These are phyloP conservation scores for Serrognathus titanus DNA, from an alignment of 2,888 invertebrate species.

Conservation along the genomic window DNA sequence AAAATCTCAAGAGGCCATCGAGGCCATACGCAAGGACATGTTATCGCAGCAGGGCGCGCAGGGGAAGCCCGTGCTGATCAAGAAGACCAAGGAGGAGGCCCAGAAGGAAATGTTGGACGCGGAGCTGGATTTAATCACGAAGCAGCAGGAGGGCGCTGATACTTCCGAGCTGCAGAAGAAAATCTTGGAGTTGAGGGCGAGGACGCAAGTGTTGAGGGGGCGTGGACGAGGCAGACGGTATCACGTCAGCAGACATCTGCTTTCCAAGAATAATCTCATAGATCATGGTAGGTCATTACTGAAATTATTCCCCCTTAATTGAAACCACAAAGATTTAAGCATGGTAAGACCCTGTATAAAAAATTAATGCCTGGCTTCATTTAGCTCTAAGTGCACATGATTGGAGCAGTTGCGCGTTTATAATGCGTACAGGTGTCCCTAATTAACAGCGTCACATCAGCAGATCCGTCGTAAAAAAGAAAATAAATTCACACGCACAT, in stretches of 20 bases:
- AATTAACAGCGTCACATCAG: no score
- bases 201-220: slow-evolving; percentile 37
- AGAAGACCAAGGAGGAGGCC: slow-evolving; percentile 73
- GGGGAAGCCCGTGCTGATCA: slow-evolving; percentile 42
- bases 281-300: slow-evolving; percentile 24
- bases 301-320: no score
- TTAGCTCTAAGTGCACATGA: no score
- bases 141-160: slow-evolving; percentile 85
- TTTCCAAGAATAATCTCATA: slow-evolving; percentile 44
- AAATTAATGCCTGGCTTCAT: no score
- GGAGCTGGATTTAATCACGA: slow-evolving; percentile 85
- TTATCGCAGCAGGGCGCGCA: slow-evolving; percentile 43
- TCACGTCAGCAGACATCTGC: slow-evolving; percentile 38
- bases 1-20: slow-evolving; percentile 78
- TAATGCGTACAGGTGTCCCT: no score
- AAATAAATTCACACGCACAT: no score
- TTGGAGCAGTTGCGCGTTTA: no score
- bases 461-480: no score
- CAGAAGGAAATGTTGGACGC: slow-evolving; percentile 88
- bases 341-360: no score
- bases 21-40: slow-evolving; percentile 68
- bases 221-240: slow-evolving; percentile 44
- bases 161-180: slow-evolving; percentile 76
- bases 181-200: slow-evolving; percentile 68
- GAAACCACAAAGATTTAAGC: no score